Percentiles rank a stretch among this genome's conserved stretches.
These are phyloP conservation scores for Thalassarche chlororhynchos DNA, from an alignment of 2,113 vertebrate genomes.

Conservation along the genomic window DNA sequence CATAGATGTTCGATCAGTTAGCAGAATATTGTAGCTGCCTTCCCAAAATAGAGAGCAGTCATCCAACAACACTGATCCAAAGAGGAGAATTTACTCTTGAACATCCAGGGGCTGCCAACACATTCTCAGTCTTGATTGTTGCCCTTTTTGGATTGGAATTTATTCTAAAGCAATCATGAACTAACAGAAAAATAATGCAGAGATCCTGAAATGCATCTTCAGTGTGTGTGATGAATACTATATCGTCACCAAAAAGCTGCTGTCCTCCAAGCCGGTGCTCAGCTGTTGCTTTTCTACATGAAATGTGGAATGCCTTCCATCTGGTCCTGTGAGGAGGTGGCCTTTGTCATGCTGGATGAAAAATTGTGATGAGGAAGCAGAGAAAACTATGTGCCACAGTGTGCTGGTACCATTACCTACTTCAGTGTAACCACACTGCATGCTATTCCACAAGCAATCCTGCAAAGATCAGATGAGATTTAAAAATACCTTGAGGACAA, in stretches of 20 bases:
- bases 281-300: not conserved
- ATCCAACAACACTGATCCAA: not conserved
- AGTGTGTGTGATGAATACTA: not conserved
- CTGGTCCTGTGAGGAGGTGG: not conserved
- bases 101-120: not conserved
- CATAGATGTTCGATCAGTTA: not conserved
- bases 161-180: not conserved
- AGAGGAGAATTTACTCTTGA: not conserved
- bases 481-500: not conserved
- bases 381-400: not conserved
- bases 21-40: not conserved
- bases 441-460: not conserved
- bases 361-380: not conserved
- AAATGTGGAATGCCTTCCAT: not conserved
- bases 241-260: not conserved
- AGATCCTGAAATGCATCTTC: not conserved
- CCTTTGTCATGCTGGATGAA: not conserved
- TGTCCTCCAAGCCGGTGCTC: not conserved
- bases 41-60: not conserved
- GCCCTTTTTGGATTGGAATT: not conserved
- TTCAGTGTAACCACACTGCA: not conserved
- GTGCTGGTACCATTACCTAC: not conserved
- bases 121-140: not conserved
- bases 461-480: not conserved
- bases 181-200: not conserved